Base-by-base conservation (phyloP, 2,113 vertebrate genomes). In the Phylloscopus trochilus region DNA sequence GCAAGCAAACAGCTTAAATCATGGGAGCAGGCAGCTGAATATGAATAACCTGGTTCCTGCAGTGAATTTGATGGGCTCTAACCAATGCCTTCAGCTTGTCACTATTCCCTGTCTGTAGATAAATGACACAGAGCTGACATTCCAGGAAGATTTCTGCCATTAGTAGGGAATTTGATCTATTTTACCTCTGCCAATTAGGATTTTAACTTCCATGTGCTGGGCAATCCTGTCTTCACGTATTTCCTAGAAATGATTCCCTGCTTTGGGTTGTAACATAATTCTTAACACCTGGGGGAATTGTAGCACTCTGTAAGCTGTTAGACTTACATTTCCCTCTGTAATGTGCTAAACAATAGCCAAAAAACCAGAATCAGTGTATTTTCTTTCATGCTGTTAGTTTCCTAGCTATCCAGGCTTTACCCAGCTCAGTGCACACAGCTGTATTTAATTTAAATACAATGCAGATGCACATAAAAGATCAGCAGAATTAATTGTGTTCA, bases 361-460 rank as follows among this genome's bases (percentile, higher is more conserved):
- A 68, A 90, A 91, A 85, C 55, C 82, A 91, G 74, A 89, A 68
- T 67, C 20, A 43, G 30, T 64, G 33, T 20, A 91, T 94, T 69
- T 62, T 13, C 22, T 13, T 49, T 92, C 60, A 67, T 37, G 79
- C 67, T 91, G 96, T 76, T 78, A 12, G 10, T 63, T 83, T 96
- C 59, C 60, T 82, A 82, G 83, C 56, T 94, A 59, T 82, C 64
- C n/a, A 72, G 84, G 66, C 64, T 90, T 95, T 88, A 60, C 53
- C 84, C 96, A 72, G 73, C 62, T 94, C 92, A 88, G 90, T 92
- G 77, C 92, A 87, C 83, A 35, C 81, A 72, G 43, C 81, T 91
- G 46, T 80, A 53, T 82, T 77, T 95, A 93, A 96, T 95, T 95
- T 96, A 90, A 84, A 95, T 55, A 94, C 87, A 87, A 77, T 93